phyloP scores from a whole-genome alignment of 92 coral and sea anemone species.

The Anthopleura xanthogrammica region DNA sequence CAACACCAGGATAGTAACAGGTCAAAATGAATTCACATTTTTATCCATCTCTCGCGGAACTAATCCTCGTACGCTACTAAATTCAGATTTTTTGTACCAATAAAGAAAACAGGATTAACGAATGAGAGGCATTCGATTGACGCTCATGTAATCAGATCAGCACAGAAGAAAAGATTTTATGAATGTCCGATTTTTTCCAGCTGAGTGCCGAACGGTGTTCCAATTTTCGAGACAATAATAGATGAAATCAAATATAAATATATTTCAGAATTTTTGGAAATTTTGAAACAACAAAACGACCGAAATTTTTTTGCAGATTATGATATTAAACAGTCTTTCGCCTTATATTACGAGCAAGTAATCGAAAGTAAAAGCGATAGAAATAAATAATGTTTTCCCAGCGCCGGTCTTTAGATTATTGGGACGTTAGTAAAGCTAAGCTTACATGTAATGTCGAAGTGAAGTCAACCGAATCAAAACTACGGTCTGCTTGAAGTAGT shows the following conservation, averaged over 20 bases:
- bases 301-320: not conserved
- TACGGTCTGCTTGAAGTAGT: not conserved
- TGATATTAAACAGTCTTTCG: not conserved
- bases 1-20: slow-evolving; percentile 1
- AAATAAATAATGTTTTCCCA: not conserved
- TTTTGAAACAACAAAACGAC: not conserved
- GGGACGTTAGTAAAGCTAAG: not conserved
- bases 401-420: not conserved
- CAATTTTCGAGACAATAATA: slow-evolving; percentile 14
- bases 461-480: not conserved
- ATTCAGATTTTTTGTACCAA: not conserved
- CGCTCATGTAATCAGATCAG: not conserved
- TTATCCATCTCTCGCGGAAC: not conserved
- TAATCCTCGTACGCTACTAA: not conserved
- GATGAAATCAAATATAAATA: not conserved
- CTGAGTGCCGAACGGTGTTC: not conserved
- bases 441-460: not conserved
- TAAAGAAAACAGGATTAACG: not conserved
- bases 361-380: not conserved
- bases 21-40: not conserved
- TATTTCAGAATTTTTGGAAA: not conserved
- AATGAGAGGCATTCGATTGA: not conserved
- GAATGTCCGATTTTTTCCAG: not conserved
- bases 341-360: not conserved
- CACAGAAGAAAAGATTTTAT: not conserved